phyloP scores from a whole-genome alignment of 2,797 vertebrate genomes.

The Poliocrania exsul region DNA sequence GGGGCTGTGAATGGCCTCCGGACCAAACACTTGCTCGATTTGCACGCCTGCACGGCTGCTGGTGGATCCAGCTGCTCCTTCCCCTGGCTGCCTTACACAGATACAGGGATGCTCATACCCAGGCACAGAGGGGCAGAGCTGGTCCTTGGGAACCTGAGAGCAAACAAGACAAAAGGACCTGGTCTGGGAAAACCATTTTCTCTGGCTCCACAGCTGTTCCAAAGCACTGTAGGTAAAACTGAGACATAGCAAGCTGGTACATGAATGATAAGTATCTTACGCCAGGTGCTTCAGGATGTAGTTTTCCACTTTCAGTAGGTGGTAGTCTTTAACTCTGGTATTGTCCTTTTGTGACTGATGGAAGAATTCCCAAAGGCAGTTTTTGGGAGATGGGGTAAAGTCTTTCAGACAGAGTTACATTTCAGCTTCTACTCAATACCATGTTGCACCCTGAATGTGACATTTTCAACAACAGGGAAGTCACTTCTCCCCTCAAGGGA shows the following conservation, averaged over 20 bases:
- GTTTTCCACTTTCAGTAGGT: background rate
- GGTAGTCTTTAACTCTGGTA: background rate
- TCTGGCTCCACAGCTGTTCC: background rate
- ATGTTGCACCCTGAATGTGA: background rate
- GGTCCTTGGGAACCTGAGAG: background rate
- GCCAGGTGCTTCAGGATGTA: background rate
- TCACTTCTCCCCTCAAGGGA: background rate
- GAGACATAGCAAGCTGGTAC: background rate
- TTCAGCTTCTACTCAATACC: background rate
- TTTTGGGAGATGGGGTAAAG: background rate
- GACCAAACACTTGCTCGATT: slow-evolving; percentile 53
- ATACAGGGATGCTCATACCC: background rate
- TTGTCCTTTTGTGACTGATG: background rate
- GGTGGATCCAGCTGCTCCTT: slow-evolving; percentile 63
- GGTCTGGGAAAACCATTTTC: background rate
- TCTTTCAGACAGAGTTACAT: background rate
- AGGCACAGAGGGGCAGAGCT: background rate
- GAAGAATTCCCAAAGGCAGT: background rate
- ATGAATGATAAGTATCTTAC: background rate
- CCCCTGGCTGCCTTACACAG: background rate
- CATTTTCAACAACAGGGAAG: background rate
- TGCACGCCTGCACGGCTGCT: slow-evolving; percentile 26
- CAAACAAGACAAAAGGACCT: background rate
- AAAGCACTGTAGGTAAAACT: background rate
- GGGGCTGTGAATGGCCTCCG: slow-evolving; percentile 29